These are phyloP conservation scores for Apaloderma vittatum DNA, from an alignment of 2,113 vertebrate species.

Conservation along the genomic window DNA sequence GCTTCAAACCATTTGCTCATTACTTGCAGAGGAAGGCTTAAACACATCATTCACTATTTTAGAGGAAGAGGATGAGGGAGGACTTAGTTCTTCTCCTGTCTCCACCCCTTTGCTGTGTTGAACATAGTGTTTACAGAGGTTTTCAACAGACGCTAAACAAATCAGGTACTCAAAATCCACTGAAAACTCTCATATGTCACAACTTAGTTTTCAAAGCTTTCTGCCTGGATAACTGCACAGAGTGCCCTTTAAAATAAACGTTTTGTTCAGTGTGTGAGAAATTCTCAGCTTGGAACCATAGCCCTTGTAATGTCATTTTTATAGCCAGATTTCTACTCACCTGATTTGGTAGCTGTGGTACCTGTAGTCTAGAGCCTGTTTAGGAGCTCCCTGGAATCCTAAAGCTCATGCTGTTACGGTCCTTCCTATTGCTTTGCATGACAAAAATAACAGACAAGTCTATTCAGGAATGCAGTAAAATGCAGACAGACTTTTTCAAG, in stretches of 20 bases:
- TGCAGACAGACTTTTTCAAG: background rate
- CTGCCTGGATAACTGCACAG: background rate
- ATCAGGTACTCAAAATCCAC: background rate
- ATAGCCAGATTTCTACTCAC: background rate
- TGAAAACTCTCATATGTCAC: background rate
- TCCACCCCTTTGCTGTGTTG: background rate
- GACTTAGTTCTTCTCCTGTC: background rate
- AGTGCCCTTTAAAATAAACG: background rate
- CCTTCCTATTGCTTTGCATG: background rate
- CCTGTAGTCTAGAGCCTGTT: background rate
- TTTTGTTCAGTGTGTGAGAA: background rate
- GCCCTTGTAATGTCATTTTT: background rate
- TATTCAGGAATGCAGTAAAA: background rate
- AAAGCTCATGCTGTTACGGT: background rate
- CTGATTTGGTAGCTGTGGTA: background rate
- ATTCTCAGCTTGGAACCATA: background rate
- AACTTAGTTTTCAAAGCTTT: background rate
- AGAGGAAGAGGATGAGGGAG: background rate
- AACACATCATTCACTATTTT: background rate
- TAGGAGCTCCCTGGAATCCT: background rate
- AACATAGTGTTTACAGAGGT: background rate
- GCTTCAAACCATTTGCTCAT: fast-evolving
- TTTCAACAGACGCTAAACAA: background rate
- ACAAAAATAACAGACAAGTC: background rate
- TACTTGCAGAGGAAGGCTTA: background rate